Base-by-base conservation (phyloP, 1,140 invertebrate genomes). In the Drosophila parabipectinata region DNA sequence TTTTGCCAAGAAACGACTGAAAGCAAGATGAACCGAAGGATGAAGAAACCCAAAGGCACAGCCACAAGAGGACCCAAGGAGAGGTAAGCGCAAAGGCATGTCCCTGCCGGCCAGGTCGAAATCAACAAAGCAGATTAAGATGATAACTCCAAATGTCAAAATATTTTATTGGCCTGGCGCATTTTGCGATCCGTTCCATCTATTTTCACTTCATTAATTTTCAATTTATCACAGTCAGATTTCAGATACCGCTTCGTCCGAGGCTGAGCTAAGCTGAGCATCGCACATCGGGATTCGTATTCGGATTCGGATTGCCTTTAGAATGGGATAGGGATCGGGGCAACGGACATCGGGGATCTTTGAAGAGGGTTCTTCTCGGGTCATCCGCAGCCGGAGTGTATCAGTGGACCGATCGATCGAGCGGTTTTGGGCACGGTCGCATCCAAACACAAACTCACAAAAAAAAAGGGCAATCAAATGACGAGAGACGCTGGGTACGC, bases 141-240 rank as follows among this genome's bases (percentile, higher is more conserved):
- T 90, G 90, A 91, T 91, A 91, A 91, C 90, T 91, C 77, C 82
- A 82, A 91, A 91, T 91, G 90, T 91, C 90, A 91, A 91, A 91
- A 91, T 91, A 91, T 91, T 91, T 91, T 91, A 91, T 91, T 91
- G 90, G 90, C 90, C 80, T 84, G 90, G 90, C 85, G 90, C 90
- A 90, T 90, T 91, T 91, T 91, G 90, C 90, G 85, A 91, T 91
- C 90, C 90, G 90, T 91, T 91, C 90, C 90, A 91, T 91, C 90
- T 91, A 91, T 91, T 91, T 91, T 91, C 90, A 91, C 90, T 91
- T 91, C 90, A 91, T 91, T 91, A 91, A 91, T 91, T 91, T 91
- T 91, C 90, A 91, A 91, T 91, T 91, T 91, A 91, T 91, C 90
- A 91, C 90, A 91, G 87, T 88, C 90, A 88, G 90, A 91, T 91